phyloP scores from a whole-genome alignment of 2,888 invertebrate genomes.

The Hypomecis atomaria region DNA sequence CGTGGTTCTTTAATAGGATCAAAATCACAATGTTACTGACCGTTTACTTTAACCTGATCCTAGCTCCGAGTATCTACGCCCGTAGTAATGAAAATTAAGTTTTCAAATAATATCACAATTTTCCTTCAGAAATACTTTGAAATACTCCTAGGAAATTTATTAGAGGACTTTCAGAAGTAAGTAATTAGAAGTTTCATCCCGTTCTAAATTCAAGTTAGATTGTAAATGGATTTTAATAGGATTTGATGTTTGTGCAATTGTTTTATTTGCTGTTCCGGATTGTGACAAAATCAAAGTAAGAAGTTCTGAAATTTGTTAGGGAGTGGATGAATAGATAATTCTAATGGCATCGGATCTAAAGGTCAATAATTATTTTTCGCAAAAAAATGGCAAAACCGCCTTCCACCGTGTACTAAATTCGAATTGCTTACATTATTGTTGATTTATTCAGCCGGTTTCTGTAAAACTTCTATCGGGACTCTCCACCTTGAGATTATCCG shows the following conservation, averaged over 20 bases:
- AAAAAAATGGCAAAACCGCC: no score
- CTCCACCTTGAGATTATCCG: no score
- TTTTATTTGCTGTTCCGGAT: constrained; percentile 32
- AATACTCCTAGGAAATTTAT: constrained; percentile 66
- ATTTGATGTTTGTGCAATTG: constrained; percentile 42
- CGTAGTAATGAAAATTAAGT: constrained; percentile 24
- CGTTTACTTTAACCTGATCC: background rate
- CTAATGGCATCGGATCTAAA: no score
- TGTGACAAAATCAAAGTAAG: constrained; percentile 10
- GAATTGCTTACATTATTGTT: no score
- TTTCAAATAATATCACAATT: constrained; percentile 52
- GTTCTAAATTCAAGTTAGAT: constrained; percentile 46
- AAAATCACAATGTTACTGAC: background rate
- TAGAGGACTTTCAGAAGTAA: constrained; percentile 60
- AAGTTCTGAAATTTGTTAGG: background rate
- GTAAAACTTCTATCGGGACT: no score
- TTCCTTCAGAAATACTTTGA: constrained; percentile 74
- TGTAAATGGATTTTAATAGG: constrained; percentile 48
- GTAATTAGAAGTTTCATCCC: constrained; percentile 61
- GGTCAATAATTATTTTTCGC: no score
- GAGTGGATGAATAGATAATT: no score
- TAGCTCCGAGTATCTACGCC: background rate
- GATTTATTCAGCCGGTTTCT: no score
- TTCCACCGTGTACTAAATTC: no score
- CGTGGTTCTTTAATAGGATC: no score